A percentile compares a stretch with the other conserved stretches of the same genome.
Evolutionary conservation across 2,888 invertebrate species (phyloP).

Genomic region (Aspidiotus rigidus): DNA sequence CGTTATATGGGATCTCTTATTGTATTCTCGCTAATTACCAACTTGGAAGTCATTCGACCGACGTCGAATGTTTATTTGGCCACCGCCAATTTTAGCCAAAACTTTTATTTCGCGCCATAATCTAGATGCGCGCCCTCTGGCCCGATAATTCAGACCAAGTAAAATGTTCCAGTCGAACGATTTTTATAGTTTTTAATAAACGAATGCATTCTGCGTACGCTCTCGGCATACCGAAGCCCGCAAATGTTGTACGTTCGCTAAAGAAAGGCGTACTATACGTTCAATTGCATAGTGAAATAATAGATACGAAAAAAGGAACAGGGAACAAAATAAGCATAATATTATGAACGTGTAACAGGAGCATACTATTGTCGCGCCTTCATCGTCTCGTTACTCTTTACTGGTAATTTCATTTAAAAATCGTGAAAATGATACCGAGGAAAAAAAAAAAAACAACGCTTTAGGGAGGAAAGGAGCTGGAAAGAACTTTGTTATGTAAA

Average conservation of each 20-base stretch:
- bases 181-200: conserved; percentile 1
- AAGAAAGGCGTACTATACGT: too few relatives aligned
- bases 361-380: neutral
- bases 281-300: neutral
- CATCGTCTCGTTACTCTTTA: neutral
- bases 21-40: too few relatives aligned
- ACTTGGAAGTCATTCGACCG: too few relatives aligned
- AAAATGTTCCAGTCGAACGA: conserved; percentile 1
- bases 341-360: neutral
- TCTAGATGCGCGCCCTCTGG: too few relatives aligned
- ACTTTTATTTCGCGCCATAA: too few relatives aligned
- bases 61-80: too few relatives aligned
- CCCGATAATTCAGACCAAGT: neutral
- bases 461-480: neutral
- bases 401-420: conserved; percentile 2
- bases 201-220: too few relatives aligned
- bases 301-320: neutral
- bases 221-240: too few relatives aligned
- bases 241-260: too few relatives aligned
- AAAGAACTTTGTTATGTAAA: conserved; percentile 28
- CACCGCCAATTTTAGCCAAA: too few relatives aligned
- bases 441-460: too few relatives aligned
- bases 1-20: too few relatives aligned
- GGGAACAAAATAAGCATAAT: neutral
- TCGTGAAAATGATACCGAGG: neutral